phyloP scores from a whole-genome alignment of 1,140 invertebrate species.

The Caenorhabditis remanei region DNA sequence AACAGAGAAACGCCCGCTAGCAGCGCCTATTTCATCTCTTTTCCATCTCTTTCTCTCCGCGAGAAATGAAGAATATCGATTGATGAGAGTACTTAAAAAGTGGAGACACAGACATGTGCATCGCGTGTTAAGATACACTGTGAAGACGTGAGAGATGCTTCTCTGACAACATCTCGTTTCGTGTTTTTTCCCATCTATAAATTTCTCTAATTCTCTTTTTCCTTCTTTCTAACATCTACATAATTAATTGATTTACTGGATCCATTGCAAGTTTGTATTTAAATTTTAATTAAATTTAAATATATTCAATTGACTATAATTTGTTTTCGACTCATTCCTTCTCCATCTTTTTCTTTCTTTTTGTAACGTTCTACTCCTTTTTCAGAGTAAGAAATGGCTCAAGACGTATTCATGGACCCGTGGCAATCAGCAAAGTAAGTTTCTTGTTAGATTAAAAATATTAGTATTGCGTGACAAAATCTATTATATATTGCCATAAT shows the following conservation, averaged over 20 bases:
- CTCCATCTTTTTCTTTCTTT: background rate
- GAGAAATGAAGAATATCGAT: constrained; percentile 51
- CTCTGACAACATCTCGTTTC: background rate
- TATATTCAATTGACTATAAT: constrained; percentile 35
- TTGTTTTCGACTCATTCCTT: constrained; percentile 26
- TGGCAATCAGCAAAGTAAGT: constrained; percentile 56
- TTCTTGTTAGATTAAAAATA: background rate
- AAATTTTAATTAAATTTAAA: constrained; percentile 27
- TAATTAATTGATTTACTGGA: constrained; percentile 44
- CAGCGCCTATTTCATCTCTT: background rate
- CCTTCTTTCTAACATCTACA: constrained; percentile 16
- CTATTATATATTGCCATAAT: background rate
- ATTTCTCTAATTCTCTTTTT: constrained; percentile 3
- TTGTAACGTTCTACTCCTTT: background rate
- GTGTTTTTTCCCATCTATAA: background rate
- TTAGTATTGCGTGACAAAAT: constrained; percentile 22
- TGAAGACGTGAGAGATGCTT: constrained; percentile 13
- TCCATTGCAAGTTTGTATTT: background rate
- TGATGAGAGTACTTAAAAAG: constrained; percentile 17
- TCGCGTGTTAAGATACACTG: constrained; percentile 37
- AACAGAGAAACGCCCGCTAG: background rate
- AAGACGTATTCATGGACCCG: constrained; percentile 56
- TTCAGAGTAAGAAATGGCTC: constrained; percentile 24
- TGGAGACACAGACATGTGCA: constrained; percentile 34
- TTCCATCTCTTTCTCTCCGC: background rate